phyloP scores from a whole-genome alignment of 1,140 invertebrate species.

The Nebria ingens region DNA sequence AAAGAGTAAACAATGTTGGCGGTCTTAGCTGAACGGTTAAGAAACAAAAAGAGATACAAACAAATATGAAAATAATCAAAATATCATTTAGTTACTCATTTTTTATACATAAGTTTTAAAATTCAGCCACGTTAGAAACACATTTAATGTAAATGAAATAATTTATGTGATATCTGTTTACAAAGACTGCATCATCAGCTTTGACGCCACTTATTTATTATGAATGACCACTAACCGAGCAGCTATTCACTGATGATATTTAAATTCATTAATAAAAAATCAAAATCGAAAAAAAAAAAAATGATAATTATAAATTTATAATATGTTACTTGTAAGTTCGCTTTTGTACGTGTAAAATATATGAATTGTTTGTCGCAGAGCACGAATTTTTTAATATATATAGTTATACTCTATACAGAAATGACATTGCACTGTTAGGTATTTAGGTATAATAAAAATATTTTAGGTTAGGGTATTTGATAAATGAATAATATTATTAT shows the following conservation, averaged over 20 bases:
- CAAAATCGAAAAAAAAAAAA: conserved; percentile 10
- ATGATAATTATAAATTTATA: conserved; percentile 9
- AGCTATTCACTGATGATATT: background rate
- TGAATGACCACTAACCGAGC: background rate
- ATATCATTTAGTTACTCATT: too few species aligned
- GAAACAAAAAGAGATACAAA: too few species aligned
- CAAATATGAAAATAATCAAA: too few species aligned
- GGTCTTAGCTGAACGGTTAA: conserved; percentile 1
- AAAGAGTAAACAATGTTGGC: background rate
- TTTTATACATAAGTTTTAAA: too few species aligned
- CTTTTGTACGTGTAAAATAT: conserved; percentile 14
- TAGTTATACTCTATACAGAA: conserved; percentile 10
- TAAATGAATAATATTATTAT: conserved; percentile 13
- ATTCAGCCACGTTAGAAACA: too few species aligned
- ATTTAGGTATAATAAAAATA: conserved; percentile 9
- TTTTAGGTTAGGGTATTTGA: conserved; percentile 10
- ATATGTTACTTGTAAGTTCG: conserved; percentile 4
- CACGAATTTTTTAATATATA: conserved; percentile 13
- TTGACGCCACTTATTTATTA: background rate
- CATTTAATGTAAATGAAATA: too few species aligned
- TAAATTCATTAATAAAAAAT: conserved; percentile 3
- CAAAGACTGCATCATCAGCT: background rate
- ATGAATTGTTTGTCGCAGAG: conserved; percentile 13
- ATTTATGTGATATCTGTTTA: background rate
- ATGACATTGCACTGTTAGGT: conserved; percentile 13